phyloP scores from a whole-genome alignment of 2,113 vertebrate species.

The Platycercus adscitus region DNA sequence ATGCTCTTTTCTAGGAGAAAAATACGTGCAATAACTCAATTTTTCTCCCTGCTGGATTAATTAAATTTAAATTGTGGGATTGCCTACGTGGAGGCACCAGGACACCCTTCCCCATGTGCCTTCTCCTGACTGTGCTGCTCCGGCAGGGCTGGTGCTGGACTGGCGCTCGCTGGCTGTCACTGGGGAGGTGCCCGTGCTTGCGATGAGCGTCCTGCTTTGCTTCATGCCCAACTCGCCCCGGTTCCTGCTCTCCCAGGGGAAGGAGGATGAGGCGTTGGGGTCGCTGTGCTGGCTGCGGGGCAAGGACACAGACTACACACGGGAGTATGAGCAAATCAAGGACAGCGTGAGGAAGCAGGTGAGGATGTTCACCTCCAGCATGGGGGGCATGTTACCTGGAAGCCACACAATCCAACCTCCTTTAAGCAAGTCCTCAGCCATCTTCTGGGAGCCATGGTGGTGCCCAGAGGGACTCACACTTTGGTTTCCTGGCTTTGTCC shows the following conservation, averaged over 20 bases:
- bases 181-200: conserved; percentile 81
- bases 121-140: background rate
- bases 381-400: rapidly evolving
- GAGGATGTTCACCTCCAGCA: background rate
- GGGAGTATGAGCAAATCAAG: conserved; percentile 82
- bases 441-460: background rate
- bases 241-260: conserved; percentile 86
- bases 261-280: conserved; percentile 72
- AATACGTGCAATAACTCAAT: background rate
- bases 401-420: background rate
- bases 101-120: background rate
- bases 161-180: conserved; percentile 93
- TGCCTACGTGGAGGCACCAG: background rate
- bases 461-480: background rate
- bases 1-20: background rate
- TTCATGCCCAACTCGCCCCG: conserved; percentile 94
- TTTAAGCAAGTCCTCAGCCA: background rate
- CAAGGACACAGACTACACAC: conserved; percentile 60
- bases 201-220: conserved; percentile 84
- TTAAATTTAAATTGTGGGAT: background rate
- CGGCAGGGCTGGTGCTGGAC: conserved; percentile 81
- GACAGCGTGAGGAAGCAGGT: conserved; percentile 78
- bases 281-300: conserved; percentile 88
- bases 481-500: background rate
- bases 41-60: rapidly evolving